Evolutionary conservation across 2,113 vertebrate genomes (phyloP).

Genomic region (Ciconia boyciana): DNA sequence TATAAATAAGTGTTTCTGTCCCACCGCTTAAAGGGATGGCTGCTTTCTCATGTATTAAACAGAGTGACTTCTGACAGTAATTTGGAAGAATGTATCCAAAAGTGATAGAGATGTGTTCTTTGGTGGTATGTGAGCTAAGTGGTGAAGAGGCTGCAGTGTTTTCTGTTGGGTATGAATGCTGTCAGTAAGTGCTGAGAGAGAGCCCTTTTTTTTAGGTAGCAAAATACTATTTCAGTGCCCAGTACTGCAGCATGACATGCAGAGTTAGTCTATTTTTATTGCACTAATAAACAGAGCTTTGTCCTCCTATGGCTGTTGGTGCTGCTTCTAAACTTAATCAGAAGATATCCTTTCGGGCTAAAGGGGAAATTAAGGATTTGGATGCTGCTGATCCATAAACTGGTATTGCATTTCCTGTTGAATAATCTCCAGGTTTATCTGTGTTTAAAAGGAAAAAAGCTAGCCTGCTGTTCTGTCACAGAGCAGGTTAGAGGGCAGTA

Average conservation of each 20-base stretch:
- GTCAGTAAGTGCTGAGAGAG: not conserved
- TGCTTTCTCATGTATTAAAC: not conserved
- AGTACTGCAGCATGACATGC: not conserved
- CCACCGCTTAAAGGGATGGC: not conserved
- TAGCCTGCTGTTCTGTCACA: not conserved
- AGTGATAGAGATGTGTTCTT: not conserved
- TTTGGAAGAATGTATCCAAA: not conserved
- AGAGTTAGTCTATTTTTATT: not conserved
- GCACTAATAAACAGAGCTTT: not conserved
- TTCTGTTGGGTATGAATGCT: not conserved
- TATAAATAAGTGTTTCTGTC: not conserved
- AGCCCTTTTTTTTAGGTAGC: not conserved
- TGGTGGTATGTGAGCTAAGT: not conserved
- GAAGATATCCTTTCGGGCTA: not conserved
- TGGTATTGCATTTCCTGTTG: not conserved
- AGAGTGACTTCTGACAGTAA: not conserved
- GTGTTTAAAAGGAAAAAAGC: not conserved
- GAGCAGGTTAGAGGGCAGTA: not conserved
- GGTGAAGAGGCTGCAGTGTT: not conserved
- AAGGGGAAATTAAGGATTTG: not conserved
- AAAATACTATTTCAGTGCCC: not conserved
- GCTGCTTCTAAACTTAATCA: not conserved
- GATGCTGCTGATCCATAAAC: not conserved
- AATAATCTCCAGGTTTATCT: not conserved
- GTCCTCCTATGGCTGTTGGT: not conserved